phyloP scores from a whole-genome alignment of 2,888 invertebrate species.

The Melinaea menophilus region DNA sequence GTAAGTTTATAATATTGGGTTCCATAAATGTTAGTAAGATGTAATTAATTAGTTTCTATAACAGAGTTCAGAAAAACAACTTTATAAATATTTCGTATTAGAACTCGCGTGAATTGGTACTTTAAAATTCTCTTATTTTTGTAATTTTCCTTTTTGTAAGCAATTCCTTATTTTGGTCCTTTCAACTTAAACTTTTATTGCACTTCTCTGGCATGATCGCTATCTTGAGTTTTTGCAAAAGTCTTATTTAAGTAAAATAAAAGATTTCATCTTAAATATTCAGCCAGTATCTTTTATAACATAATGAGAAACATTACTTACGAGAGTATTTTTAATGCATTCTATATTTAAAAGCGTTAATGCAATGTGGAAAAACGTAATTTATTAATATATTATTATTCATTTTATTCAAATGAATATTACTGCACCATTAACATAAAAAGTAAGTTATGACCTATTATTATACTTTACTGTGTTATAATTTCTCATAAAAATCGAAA shows the following conservation, averaged over 20 bases:
- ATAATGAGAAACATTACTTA: background rate
- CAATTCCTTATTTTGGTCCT: conserved; percentile 12
- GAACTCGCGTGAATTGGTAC: too few species aligned
- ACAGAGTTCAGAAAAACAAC: too few species aligned
- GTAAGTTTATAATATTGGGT: too few species aligned
- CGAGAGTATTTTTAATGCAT: conserved; percentile 1
- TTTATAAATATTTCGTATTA: too few species aligned
- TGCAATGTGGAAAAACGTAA: background rate
- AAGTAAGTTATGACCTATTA: background rate
- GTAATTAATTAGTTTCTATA: too few species aligned
- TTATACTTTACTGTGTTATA: background rate
- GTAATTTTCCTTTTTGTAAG: conserved; percentile 7
- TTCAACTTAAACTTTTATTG: conserved; percentile 19
- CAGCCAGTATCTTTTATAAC: background rate
- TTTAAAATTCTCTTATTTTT: background rate
- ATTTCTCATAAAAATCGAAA: background rate
- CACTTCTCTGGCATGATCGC: conserved; percentile 9
- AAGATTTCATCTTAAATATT: background rate
- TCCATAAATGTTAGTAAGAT: too few species aligned
- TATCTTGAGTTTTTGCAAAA: conserved; percentile 2
- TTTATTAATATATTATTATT: too few species aligned
- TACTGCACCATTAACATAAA: too few species aligned
- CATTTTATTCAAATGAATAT: too few species aligned
- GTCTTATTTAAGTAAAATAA: background rate
- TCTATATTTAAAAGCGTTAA: background rate